Base-by-base conservation (phyloP, 2,113 vertebrate genomes). In the Lamprotornis superbus region DNA sequence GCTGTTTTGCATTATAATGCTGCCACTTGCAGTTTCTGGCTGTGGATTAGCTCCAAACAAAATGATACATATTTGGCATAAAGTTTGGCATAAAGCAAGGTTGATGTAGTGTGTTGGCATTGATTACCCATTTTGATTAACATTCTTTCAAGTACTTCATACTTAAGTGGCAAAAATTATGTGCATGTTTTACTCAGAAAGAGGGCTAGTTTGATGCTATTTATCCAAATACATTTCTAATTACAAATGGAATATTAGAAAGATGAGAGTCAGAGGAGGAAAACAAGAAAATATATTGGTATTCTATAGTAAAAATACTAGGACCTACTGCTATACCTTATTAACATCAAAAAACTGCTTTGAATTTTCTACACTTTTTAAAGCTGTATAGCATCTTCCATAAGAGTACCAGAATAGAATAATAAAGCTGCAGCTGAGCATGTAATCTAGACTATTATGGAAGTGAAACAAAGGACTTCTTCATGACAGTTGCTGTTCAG, bases 121-220 rank as follows among this genome's bases (percentile, higher is more conserved):
- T 92, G 75, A 93, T 92, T 77, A 77, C 24, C 7, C 47, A 75
- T 82, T 92, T 73, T 94, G 56, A 93, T 94, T 73, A 93, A 57
- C 27, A 85, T 27, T 46, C n/a, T 84, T 86, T 61, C 24, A 40
- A 91, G 50, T 68, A 40, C 14, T 90, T 93, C 71, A 84, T 40
- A 21, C 35, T 90, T 76, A 13, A 73, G 33, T 25, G 63, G 78
- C 85, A 70, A 85, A 86, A 90, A 87, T 65, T 64, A 71, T 39
- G 11, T 50, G 25, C 63, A 71, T 55, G 21, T 70, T 88, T 94
- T 81, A 89, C 37, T 75, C 55, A 61, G 44, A 33, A 86, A 61
- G 15, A 65, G 3, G 28, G 16, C 18, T 92, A 87, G 15, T 7
- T 33, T 82, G 19, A 56, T 60, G 76, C 57, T 78, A 37, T 89